A percentile compares a stretch with the other conserved stretches of the same genome.
Evolutionary conservation across 2,797 vertebrate genomes (phyloP).

Genomic region (Scyliorhinus canicula): DNA sequence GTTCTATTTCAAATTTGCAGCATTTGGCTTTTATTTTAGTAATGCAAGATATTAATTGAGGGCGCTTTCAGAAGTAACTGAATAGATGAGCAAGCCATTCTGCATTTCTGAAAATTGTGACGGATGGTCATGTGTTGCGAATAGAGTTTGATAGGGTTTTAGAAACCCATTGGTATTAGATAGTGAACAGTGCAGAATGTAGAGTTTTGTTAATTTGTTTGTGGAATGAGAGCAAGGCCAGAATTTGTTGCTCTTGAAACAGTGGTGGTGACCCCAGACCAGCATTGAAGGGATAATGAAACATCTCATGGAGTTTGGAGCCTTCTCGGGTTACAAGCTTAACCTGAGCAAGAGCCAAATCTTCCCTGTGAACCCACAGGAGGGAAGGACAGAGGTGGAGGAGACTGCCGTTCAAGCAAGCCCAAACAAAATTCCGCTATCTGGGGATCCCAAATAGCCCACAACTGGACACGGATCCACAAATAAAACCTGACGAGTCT

Average conservation of each 20-base stretch:
- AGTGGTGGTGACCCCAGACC: background rate
- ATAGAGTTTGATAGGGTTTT: background rate
- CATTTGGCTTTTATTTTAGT: background rate
- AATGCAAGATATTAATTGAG: background rate
- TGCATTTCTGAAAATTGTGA: background rate
- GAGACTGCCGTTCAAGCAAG: too few species aligned
- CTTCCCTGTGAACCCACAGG: too few species aligned
- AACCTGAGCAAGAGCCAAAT: too few species aligned
- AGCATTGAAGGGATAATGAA: too few species aligned
- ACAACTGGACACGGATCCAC: too few species aligned
- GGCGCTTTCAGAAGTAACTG: background rate
- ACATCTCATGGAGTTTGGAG: too few species aligned
- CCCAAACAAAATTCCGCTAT: too few species aligned
- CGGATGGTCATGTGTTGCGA: background rate
- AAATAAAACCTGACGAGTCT: too few species aligned
- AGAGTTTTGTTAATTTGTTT: background rate
- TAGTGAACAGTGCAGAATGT: background rate
- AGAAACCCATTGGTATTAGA: background rate
- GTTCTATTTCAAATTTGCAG: too few species aligned
- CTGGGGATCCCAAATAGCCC: too few species aligned
- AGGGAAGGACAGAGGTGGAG: too few species aligned
- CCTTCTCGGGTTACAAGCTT: too few species aligned
- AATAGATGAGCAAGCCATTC: background rate
- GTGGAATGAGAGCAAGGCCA: background rate
- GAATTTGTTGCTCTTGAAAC: background rate